Evolutionary conservation across 2,797 vertebrate genomes (phyloP).

Genomic region (Gallirallus australis): DNA sequence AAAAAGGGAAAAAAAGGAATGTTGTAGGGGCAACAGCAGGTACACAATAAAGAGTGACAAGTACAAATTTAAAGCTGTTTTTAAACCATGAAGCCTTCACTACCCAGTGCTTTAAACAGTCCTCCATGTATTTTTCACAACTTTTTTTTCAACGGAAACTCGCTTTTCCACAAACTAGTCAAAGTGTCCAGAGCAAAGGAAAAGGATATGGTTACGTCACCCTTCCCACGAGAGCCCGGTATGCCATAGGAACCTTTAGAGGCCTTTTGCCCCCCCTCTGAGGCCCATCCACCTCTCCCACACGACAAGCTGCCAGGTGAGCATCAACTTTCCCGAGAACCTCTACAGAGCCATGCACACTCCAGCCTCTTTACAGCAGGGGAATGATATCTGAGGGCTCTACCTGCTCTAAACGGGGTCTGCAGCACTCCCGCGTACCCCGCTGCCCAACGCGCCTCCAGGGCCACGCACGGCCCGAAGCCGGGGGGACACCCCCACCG

Average conservation of each 20-base stretch:
- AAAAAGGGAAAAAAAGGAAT: not conserved
- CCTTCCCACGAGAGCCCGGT: accelerated
- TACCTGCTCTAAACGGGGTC: accelerated
- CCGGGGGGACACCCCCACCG: not conserved
- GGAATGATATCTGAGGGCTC: accelerated
- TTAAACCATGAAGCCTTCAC: not conserved
- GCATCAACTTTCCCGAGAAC: not conserved
- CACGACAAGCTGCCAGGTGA: accelerated
- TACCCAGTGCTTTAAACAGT: not conserved
- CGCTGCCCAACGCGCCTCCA: not conserved
- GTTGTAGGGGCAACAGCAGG: not conserved
- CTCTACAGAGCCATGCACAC: not conserved
- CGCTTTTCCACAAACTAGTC: not conserved
- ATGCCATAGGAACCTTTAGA: accelerated
- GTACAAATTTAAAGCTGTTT: not conserved
- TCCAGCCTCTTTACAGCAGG: accelerated
- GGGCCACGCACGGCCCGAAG: not conserved
- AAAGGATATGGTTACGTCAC: not conserved
- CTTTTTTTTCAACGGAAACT: not conserved
- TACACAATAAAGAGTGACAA: not conserved
- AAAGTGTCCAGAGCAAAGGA: not conserved
- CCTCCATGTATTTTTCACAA: not conserved
- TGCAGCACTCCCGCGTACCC: accelerated
- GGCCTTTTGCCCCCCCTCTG: no score
- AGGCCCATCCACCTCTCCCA: not conserved